These are phyloP conservation scores for Eilema sororculum DNA, from an alignment of 2,888 invertebrate species.

Conservation along the genomic window DNA sequence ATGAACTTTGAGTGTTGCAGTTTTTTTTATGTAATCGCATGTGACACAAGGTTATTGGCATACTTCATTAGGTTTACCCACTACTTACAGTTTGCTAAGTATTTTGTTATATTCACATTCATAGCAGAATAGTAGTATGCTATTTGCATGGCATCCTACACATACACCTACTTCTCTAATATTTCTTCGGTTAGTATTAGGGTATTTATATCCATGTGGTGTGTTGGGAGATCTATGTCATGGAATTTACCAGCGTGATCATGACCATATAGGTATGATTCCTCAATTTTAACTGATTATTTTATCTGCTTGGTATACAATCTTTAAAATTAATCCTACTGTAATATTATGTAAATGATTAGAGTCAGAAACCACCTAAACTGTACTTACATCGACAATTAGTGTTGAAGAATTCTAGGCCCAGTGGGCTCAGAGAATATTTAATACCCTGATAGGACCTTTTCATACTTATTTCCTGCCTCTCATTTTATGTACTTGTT, in stretches of 20 bases:
- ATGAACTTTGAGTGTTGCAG: constrained; percentile 25
- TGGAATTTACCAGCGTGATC: no score
- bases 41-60: neutral
- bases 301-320: neutral
- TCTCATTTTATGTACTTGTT: neutral
- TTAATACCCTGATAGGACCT: neutral
- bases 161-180: no score
- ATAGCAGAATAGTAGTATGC: neutral
- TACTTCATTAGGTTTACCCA: neutral
- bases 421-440: neutral
- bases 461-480: neutral
- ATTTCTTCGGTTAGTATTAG: neutral
- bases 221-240: no score
- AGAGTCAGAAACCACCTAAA: neutral
- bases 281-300: neutral
- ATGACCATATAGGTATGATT: no score
- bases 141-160: no score
- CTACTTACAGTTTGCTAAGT: neutral
- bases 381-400: neutral
- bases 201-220: neutral
- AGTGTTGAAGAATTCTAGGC: neutral
- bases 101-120: neutral
- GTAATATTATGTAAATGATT: neutral
- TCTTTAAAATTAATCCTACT: neutral
- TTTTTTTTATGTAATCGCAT: constrained; percentile 30